phyloP scores from a whole-genome alignment of 1,140 invertebrate genomes.

The Drosophila melanogaster region Release_6_plus_ISO1_MT NT_033779.5:2053501-2054000 shows the following conservation, averaged over 20 bases:
- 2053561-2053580: conserved; percentile 18
- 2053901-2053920: conserved; percentile 1
- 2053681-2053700: conserved; percentile 33
- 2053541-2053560: conserved; percentile 39
- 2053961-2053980: conserved; percentile 62
- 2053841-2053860: conserved; percentile 18
- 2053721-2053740: conserved; percentile 14
- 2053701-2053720: not conserved
- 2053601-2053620: conserved; percentile 30
- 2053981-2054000: conserved; percentile 28
- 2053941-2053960: conserved; percentile 52
- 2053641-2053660: conserved; percentile 25
- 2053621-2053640: conserved; percentile 40
- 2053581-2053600: conserved; percentile 21
- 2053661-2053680: conserved; percentile 26
- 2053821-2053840: conserved; percentile 44
- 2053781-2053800: not conserved
- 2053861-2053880: not conserved
- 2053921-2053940: conserved; percentile 17
- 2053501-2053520: conserved; percentile 35
- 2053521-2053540: not conserved
- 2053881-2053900: conserved; percentile 45
- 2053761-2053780: conserved; percentile 12
- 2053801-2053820: conserved; percentile 9
- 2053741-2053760: conserved; percentile 31